These are phyloP conservation scores for Rhynchotus rufescens DNA, from an alignment of 2,797 vertebrate genomes.

Conservation along the genomic window DNA sequence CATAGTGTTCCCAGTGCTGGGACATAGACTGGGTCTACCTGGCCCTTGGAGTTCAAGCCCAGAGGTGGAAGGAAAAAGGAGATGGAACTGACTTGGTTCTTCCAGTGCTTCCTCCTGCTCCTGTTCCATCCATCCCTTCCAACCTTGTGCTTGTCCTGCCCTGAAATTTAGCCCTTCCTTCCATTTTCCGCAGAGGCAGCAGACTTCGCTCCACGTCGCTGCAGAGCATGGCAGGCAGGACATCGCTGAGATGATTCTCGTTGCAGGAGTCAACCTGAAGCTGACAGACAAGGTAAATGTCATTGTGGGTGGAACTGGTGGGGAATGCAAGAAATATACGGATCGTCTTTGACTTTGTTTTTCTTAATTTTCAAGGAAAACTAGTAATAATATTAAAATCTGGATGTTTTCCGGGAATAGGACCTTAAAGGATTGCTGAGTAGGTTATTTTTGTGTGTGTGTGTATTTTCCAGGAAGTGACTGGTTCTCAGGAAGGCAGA, in stretches of 20 bases:
- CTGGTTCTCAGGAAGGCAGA: not conserved
- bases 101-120: not conserved
- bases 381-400: not conserved
- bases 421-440: not conserved
- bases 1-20: not conserved
- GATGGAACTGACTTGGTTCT: not conserved
- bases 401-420: not conserved
- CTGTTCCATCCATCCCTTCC: not conserved
- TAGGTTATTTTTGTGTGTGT: not conserved
- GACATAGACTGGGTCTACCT: not conserved
- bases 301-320: not conserved
- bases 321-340: not conserved
- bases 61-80: not conserved
- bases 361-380: not conserved
- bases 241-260: slow-evolving; percentile 88
- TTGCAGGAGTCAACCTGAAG: slow-evolving; percentile 87
- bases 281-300: slow-evolving; percentile 86
- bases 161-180: not conserved
- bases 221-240: slow-evolving; percentile 87
- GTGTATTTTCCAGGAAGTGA: not conserved
- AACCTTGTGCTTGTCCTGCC: not conserved
- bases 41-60: not conserved
- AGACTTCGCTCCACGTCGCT: slow-evolving; percentile 89
- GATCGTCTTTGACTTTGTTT: not conserved
- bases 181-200: slow-evolving; percentile 83